A percentile compares a stretch with the other conserved stretches of the same genome.
phyloP scores from a whole-genome alignment of 2,888 invertebrate species.

The Drosophila subsilvestris region DNA sequence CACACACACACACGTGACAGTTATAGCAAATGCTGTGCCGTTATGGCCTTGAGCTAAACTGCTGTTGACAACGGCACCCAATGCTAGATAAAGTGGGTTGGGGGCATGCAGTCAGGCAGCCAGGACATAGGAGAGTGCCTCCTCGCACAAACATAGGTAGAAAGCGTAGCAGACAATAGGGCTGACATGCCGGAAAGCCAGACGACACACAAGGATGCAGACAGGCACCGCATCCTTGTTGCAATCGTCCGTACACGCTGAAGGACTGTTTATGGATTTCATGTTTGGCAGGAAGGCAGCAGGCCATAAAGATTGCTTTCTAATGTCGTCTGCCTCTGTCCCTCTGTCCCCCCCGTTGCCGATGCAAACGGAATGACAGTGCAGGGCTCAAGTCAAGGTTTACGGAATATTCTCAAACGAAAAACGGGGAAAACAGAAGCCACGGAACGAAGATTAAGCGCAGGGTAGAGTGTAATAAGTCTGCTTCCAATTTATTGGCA shows the following conservation, averaged over 20 bases:
- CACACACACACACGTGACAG: constrained; percentile 52
- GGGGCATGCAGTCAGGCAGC: background rate
- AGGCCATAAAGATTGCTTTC: constrained; percentile 72
- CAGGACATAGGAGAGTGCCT: constrained; percentile 15
- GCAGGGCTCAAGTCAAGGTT: constrained; percentile 19
- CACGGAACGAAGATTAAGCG: background rate
- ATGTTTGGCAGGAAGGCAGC: constrained; percentile 71
- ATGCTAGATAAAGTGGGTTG: constrained; percentile 13
- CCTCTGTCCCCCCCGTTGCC: background rate
- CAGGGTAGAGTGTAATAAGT: constrained; percentile 29
- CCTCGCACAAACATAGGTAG: background rate
- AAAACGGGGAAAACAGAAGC: background rate
- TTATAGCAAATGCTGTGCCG: constrained; percentile 61
- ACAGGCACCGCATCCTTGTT: constrained; percentile 44
- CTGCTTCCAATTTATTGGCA: constrained; percentile 23
- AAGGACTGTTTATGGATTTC: constrained; percentile 70
- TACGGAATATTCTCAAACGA: constrained; percentile 8
- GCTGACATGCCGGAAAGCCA: constrained; percentile 68
- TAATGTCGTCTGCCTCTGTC: constrained; percentile 52
- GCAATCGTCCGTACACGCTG: constrained; percentile 49
- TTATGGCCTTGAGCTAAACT: constrained; percentile 77
- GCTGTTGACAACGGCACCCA: constrained; percentile 72
- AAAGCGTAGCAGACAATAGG: constrained; percentile 58
- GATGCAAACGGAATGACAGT: constrained; percentile 50
- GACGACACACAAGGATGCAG: constrained; percentile 49